Evolutionary conservation across 1,140 invertebrate genomes (phyloP).

Genomic region (Rhizoglyphus robini): DNA sequence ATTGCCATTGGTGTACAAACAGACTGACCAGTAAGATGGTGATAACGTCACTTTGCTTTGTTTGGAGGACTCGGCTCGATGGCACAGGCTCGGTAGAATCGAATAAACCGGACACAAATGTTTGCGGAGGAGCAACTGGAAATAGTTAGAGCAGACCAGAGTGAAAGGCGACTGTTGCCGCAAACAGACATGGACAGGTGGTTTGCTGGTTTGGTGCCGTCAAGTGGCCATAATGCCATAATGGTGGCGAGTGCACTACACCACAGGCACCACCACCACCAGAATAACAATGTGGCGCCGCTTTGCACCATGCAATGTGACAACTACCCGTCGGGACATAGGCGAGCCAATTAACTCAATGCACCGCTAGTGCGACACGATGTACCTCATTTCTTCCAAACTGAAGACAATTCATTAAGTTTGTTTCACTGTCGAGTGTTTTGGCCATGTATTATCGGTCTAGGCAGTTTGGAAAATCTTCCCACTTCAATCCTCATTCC

Average conservation of each 20-base stretch:
- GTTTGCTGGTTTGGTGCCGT: background rate
- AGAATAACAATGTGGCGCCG: too few relatives aligned
- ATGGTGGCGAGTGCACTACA: background rate
- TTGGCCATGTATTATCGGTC: too few relatives aligned
- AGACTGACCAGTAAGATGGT: background rate
- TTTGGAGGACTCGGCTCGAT: background rate
- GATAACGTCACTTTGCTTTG: conserved; percentile 2
- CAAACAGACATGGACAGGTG: conserved; percentile 8
- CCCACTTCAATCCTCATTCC: too few relatives aligned
- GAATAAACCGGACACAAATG: conserved; percentile 11
- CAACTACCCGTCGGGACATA: too few relatives aligned
- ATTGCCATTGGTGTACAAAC: background rate
- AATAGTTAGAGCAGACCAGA: background rate
- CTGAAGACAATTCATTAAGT: too few relatives aligned
- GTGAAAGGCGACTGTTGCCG: background rate
- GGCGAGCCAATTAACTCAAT: too few relatives aligned
- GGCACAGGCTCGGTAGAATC: background rate
- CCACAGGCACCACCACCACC: too few relatives aligned
- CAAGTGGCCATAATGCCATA: background rate
- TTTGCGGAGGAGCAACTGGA: conserved; percentile 3
- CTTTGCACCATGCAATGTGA: too few relatives aligned
- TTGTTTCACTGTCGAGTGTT: too few relatives aligned
- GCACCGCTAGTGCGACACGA: too few relatives aligned
- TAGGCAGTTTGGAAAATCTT: too few relatives aligned
- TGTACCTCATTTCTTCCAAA: too few relatives aligned